Evolutionary conservation across 2,888 invertebrate species (phyloP).

Genomic region (Tetragonisca angustula): DNA sequence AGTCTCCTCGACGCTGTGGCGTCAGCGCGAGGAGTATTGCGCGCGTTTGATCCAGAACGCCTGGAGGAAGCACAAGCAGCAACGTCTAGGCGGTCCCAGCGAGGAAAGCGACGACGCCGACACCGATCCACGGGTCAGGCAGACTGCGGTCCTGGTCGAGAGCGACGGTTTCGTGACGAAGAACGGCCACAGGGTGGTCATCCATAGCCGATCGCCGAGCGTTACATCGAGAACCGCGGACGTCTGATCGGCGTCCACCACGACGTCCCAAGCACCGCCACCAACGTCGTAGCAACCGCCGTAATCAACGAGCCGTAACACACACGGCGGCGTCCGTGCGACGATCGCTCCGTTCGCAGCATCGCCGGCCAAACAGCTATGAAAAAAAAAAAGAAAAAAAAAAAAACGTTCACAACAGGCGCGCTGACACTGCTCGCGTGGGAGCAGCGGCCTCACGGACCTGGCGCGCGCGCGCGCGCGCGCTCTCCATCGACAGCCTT

Average conservation of each 20-base stretch:
- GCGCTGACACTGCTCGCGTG: constrained; percentile 51
- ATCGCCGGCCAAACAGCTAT: constrained; percentile 37
- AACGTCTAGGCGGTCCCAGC: constrained; percentile 86
- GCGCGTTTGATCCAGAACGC: constrained; percentile 97
- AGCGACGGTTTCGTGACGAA: constrained; percentile 93
- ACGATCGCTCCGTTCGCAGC: constrained; percentile 48
- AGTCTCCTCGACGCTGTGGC: constrained; percentile 96
- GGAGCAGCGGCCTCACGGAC: constrained; percentile 62
- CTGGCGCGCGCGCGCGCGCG: constrained; percentile 65
- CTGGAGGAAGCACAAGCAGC: constrained; percentile 94
- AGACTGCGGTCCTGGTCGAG: constrained; percentile 94
- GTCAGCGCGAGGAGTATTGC: constrained; percentile 98
- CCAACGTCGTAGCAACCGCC: constrained; percentile 66
- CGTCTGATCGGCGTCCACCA: constrained; percentile 88
- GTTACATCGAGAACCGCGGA: constrained; percentile 93
- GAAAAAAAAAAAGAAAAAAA: too few species aligned
- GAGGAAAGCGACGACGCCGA: constrained; percentile 85
- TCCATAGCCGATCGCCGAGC: constrained; percentile 94
- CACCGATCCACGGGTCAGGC: constrained; percentile 85
- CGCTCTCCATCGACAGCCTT: constrained; percentile 80
- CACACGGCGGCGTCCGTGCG: constrained; percentile 48
- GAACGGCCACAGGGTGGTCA: constrained; percentile 95
- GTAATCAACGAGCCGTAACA: constrained; percentile 48
- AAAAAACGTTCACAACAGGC: constrained; percentile 27
- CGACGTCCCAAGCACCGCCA: constrained; percentile 69